Conservation (phyloP, 2,113 vertebrate genomes). For the Acrocephalus kingi region DNA sequence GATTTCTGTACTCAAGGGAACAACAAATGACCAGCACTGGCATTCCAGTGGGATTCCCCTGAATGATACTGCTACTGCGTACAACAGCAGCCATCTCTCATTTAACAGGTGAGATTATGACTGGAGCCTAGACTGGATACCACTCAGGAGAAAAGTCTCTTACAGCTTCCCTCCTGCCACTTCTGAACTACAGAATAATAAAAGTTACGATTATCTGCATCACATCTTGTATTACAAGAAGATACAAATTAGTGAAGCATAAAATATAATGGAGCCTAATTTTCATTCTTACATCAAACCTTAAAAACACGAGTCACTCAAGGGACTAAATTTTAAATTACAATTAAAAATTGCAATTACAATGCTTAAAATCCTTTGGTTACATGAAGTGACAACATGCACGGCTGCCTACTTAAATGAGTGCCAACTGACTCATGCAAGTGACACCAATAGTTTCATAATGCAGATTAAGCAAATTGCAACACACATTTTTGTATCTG, state of each 20-base stretch:
- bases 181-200: not conserved
- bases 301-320: not conserved
- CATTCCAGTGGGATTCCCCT: not conserved
- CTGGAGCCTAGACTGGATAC: not conserved
- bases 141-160: not conserved
- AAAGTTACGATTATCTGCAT: not conserved
- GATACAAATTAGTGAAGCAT: conserved; percentile 39
- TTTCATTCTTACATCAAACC: not conserved
- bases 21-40: not conserved
- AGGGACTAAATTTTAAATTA: not conserved
- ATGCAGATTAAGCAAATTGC: not conserved
- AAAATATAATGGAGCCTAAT: not conserved
- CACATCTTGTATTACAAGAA: not conserved
- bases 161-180: not conserved
- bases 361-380: not conserved
- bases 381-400: not conserved
- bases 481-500: not conserved
- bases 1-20: not conserved
- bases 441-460: not conserved
- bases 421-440: not conserved
- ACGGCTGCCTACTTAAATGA: not conserved
- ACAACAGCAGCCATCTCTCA: not conserved
- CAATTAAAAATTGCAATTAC: not conserved
- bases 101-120: not conserved
- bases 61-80: not conserved